Evolutionary conservation across 2,797 vertebrate species (phyloP), one percentile per base, ranked within the genome.

Genomic region (Borostomias antarcticus): DNA sequence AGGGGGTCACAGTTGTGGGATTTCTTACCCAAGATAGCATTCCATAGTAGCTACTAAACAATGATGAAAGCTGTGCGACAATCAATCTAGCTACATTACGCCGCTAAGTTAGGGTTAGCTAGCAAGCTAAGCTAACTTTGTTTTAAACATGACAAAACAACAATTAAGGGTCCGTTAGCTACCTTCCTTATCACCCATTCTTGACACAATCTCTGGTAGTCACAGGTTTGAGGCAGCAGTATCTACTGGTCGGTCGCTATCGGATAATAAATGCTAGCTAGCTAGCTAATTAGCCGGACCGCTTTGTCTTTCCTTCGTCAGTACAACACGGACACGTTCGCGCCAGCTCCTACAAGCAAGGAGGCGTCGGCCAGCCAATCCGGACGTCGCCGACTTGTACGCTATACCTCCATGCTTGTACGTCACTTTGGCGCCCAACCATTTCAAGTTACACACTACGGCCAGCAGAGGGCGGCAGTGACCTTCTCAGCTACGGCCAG

Each of bases 171-270:
- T 4, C 35, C 5, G 45, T 77, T 74, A n/a, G n/a, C n/a, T n/a
- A 92, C 90, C 90, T 85, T 92, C 91, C 71, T 91, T 91, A 72
- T 90, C 89, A 43, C 90, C 87, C 81, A 86, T 84, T 28, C 64
- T 29, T 37, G n/a, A 32, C 48, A 29, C n/a, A 37, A 51, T 43
- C 64, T 45, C 19, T 35, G 47, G 35, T 11, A 45, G 35, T 61
- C 6, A 35, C 23, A 2, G 37, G 23, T 54, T 48, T 37, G 48
- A 21, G 10, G 30, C 62, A 5, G 35, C n/a, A n/a, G n/a, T n/a
- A n/a, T n/a, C n/a, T n/a, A n/a, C n/a, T n/a, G n/a, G n/a, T n/a
- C n/a, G n/a, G n/a, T n/a, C n/a, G n/a, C n/a, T n/a, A n/a, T n/a
- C n/a, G n/a, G 30, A 8, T 23, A 28, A 69, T 23, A 66, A 26